Conservation (phyloP, 2,113 vertebrate genomes). For the Neotoma lepida region DNA sequence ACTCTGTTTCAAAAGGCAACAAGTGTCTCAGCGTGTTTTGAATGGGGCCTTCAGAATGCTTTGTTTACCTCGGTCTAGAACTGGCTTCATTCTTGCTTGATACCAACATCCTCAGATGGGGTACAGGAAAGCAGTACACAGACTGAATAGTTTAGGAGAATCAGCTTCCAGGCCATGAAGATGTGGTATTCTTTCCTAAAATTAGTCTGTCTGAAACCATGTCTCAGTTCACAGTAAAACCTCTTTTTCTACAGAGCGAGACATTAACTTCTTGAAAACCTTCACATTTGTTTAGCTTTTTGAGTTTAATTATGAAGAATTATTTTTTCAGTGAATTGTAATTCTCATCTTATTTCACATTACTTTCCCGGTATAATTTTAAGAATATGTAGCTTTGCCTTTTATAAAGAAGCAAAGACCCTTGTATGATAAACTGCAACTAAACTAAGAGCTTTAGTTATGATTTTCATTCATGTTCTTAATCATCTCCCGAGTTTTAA, state of each 20-base stretch:
- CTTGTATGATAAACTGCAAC: neutral
- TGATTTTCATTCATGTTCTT: slow-evolving; percentile 29
- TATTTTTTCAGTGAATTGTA: slow-evolving; percentile 7
- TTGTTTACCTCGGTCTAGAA: neutral
- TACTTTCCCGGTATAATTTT: neutral
- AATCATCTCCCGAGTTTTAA: neutral
- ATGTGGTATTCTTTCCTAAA: neutral
- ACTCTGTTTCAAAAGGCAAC: neutral
- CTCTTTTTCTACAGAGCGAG: neutral
- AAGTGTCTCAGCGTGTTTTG: neutral
- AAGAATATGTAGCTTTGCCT: neutral
- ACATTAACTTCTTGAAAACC: neutral
- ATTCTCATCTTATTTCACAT: slow-evolving; percentile 28
- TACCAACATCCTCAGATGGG: neutral
- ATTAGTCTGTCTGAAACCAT: neutral
- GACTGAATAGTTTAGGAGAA: neutral
- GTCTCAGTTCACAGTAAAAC: neutral
- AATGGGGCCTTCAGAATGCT: neutral
- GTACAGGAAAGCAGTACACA: neutral
- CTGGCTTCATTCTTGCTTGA: neutral
- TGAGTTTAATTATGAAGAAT: neutral
- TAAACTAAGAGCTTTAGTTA: neutral
- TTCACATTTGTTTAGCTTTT: neutral
- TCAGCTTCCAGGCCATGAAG: neutral
- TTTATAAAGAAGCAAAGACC: neutral